Base-by-base conservation (phyloP, 2,888 invertebrate species). In the Acleris literana region DNA sequence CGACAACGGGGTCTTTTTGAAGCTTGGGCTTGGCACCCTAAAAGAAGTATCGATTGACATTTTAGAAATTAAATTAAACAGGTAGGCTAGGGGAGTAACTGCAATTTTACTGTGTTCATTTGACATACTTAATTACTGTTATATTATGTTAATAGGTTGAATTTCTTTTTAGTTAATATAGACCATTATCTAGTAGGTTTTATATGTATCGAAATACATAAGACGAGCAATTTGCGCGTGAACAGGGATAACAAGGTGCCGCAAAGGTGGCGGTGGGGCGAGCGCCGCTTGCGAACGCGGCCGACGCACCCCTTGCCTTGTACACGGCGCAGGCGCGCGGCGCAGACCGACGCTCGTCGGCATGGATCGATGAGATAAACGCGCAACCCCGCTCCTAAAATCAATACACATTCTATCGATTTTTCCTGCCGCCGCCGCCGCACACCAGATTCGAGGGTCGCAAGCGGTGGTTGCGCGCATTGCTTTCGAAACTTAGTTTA, bases 321-420 rank as follows among this genome's bases (percentile, higher is more conserved):
- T 72, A 80, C 77, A 83, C 77, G 86, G 78, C 88, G 89, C 89
- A 86, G 82, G 86, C 87, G 88, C 76, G 75, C 72, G 71, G 70
- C 71, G 71, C 70, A 63, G 67, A 71, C 72, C 79, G 78, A 81
- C 84, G 84, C 86, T 81, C 80, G 79, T 82, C 74, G 74, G 77
- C 83, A 79, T 87, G 87, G 92, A 94, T 95, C 95, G 95, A 95
- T 95, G 94, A 93, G 95, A 95, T 95, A 95, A 95, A 95, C 94
- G 95, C 94, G 94, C 94, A 94, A 94, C 94, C 94, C 94, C 94
- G 94, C 95, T 95, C 83, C 86, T 90, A 93, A 93, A 94, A 94
- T 95, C 95, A 95, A 95, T 95, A 95, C 93, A 86, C 93, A 94
- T 93, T 94, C 93, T 94, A 95, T 95, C 95, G 95, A 95, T 95